Base-by-base conservation (phyloP, 2,888 invertebrate species). In the Drosophila algonquin region DNA sequence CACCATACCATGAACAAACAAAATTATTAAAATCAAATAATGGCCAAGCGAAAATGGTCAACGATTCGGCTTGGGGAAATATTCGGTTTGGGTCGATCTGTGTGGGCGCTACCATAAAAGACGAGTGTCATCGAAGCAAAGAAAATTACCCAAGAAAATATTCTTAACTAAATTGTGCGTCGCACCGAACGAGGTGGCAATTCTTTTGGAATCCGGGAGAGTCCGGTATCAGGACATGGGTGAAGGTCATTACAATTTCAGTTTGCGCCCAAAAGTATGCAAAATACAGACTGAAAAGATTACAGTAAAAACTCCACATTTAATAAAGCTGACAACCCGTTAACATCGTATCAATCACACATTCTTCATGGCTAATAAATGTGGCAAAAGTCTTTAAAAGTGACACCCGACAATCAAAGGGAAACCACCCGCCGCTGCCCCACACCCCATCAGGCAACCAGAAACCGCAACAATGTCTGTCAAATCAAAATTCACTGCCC, bases 271-370 rank as follows among this genome's bases (percentile, higher is more conserved):
- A 10, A 21, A 61, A 46, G 60, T 61, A 61, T 60, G 12, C 40
- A 24, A 54, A 12, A 14, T 4, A 5, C 12, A 14, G 16, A 12
- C 2, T 18, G 18, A 3, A 32, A 7, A 6, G 12, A 14, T 16
- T 16, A 16, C 14, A 4, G 9, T n/a, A 16, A 5, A 14, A 12
- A 6, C 32, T 14, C 18, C 21, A 9, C 12, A 3, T 8, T 21
- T 35, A 18, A 14, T 32, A n/a, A 7, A 40, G 2, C n/a, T n/a
- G 40, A 40, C 40, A 40, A 40, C 1, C n/a, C 40, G 40, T 40
- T n/a, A 6, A n/a, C 14, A n/a, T 0, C 35, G 4, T 4, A 80
- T 84, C 81, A 72, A 50, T 81, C 81, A 81, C 57, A 76, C 65
- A 80, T 72, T 71, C 69, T 77, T 75, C 78, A 80, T 73, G 67